Percentiles rank a stretch among this genome's conserved stretches.
phyloP scores from a whole-genome alignment of 2,888 invertebrate species.

The Folsomia candida region DNA sequence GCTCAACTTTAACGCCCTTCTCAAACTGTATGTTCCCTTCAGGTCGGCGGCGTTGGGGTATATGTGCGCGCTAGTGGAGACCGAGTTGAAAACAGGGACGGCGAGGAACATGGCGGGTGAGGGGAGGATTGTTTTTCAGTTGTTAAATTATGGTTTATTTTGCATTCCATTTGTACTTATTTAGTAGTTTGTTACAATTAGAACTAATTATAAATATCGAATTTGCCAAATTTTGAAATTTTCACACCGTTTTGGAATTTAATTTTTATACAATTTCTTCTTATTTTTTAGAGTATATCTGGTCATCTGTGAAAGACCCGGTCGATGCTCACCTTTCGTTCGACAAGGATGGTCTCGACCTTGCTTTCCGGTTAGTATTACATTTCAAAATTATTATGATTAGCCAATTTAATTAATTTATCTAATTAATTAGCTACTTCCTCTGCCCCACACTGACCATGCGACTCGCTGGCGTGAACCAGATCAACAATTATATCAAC shows the following conservation, averaged over 20 bases:
- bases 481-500: conserved; percentile 90
- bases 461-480: conserved; percentile 87
- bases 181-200: too few species aligned
- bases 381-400: too few species aligned
- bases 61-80: conserved; percentile 90
- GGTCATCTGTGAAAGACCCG: conserved; percentile 92
- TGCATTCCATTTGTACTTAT: too few species aligned
- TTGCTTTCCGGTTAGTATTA: too few species aligned
- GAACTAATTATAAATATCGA: neutral
- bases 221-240: neutral
- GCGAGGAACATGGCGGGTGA: conserved; percentile 86
- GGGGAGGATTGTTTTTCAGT: too few species aligned
- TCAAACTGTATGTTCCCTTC: conserved; percentile 82
- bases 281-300: conserved; percentile 74
- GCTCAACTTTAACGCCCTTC: conserved; percentile 86
- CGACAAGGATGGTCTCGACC: conserved; percentile 80
- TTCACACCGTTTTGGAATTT: too few species aligned
- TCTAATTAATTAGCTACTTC: conserved; percentile 93
- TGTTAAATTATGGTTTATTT: too few species aligned
- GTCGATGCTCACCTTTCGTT: conserved; percentile 80
- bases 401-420: too few species aligned
- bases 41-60: conserved; percentile 83
- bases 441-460: conserved; percentile 91
- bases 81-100: conserved; percentile 81
- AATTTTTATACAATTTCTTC: neutral